Conservation (phyloP, 2,113 vertebrate genomes). For the Phaetusa simplex region DNA sequence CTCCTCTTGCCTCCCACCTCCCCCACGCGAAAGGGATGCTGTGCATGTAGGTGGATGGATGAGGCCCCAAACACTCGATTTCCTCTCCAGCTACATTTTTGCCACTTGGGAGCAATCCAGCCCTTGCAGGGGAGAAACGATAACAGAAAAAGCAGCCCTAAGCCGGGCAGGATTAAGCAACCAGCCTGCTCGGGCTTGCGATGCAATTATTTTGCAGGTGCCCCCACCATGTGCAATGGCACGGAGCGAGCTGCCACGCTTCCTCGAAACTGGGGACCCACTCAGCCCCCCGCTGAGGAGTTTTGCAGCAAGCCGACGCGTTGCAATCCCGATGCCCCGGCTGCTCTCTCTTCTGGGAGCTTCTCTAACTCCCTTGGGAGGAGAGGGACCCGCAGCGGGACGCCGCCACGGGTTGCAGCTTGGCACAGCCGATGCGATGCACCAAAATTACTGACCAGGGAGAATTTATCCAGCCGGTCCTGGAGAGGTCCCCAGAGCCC, state of each 20-base stretch:
- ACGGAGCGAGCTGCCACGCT: rapidly evolving
- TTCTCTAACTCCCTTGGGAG: not conserved
- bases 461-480: not conserved
- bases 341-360: not conserved
- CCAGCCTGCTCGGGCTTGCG: not conserved
- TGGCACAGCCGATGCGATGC: rapidly evolving
- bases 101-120: not conserved
- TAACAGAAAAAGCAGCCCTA: not conserved
- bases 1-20: not conserved
- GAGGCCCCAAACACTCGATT: not conserved
- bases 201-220: not conserved
- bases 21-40: too few species aligned
- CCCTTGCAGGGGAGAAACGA: not conserved
- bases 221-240: rapidly evolving
- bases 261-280: not conserved
- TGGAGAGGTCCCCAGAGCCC: not conserved
- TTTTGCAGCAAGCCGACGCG: rapidly evolving
- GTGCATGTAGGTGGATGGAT: rapidly evolving
- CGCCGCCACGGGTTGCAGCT: rapidly evolving
- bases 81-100: not conserved
- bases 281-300: rapidly evolving
- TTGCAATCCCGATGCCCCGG: not conserved
- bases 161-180: not conserved
- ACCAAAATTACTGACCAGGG: not conserved
- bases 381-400: not conserved